These are phyloP conservation scores for Idaea aversata DNA, from an alignment of 2,888 invertebrate genomes.

Conservation along the genomic window DNA sequence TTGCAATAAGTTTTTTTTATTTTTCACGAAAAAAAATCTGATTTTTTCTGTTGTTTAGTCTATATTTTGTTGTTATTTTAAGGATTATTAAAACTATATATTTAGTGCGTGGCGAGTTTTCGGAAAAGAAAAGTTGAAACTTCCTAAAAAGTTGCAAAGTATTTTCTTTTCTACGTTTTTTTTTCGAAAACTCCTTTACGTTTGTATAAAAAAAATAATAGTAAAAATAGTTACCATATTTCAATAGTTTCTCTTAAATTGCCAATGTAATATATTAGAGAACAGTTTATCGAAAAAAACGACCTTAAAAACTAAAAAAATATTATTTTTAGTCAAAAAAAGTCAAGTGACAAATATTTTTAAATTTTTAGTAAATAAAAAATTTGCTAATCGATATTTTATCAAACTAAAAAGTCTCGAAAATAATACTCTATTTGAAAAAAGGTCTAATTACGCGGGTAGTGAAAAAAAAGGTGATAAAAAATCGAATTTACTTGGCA, in stretches of 20 bases:
- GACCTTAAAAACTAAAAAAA: not conserved
- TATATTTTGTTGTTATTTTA: conserved; percentile 28
- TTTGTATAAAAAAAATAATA: conserved; percentile 10
- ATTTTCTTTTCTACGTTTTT: not conserved
- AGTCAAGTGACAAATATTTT: not conserved
- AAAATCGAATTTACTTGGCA: conserved; percentile 76
- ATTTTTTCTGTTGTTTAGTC: conserved; percentile 36
- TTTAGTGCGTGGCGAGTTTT: conserved; percentile 19
- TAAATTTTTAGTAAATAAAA: not conserved
- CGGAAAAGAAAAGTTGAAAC: conserved; percentile 5
- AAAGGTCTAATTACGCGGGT: conserved; percentile 23
- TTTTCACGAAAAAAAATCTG: conserved; percentile 27
- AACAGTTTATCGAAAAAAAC: not conserved
- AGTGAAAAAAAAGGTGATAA: conserved; percentile 52
- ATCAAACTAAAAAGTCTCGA: not conserved
- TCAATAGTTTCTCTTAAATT: conserved; percentile 19
- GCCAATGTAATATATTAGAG: conserved; percentile 25
- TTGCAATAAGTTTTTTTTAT: conserved; percentile 27
- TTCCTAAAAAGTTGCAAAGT: conserved; percentile 1
- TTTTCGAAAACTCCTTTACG: conserved; percentile 12
- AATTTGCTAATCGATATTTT: conserved; percentile 2
- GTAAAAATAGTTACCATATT: conserved; percentile 24
- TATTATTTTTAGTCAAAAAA: too few relatives aligned
- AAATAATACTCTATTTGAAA: not conserved
- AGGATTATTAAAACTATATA: conserved; percentile 22